Percentiles rank a stretch among this genome's conserved stretches.
Conservation (phyloP, 2,797 vertebrate species). For the Australoheros facetus region DNA sequence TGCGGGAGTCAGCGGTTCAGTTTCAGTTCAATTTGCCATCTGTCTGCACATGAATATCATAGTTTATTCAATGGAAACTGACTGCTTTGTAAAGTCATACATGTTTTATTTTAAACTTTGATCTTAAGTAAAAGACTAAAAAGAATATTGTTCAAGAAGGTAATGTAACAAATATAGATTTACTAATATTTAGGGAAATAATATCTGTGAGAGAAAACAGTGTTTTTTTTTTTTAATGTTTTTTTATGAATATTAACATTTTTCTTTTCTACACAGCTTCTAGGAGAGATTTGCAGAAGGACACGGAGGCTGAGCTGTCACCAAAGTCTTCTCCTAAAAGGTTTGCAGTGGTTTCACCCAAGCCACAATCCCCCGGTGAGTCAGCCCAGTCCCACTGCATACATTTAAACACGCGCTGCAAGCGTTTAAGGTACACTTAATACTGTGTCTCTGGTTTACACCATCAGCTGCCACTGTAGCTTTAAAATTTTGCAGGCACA, state of each 20-base stretch:
- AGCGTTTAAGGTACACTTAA: background rate
- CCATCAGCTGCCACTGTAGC: slow-evolving; percentile 14
- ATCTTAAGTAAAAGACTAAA: background rate
- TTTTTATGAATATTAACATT: background rate
- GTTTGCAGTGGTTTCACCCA: slow-evolving; percentile 82
- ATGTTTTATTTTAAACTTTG: background rate
- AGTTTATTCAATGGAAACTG: background rate
- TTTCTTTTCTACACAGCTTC: slow-evolving; percentile 71
- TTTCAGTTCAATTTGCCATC: background rate
- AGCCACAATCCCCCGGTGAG: slow-evolving; percentile 91
- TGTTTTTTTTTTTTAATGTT: background rate
- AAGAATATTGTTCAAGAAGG: background rate
- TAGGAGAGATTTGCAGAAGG: slow-evolving; percentile 88
- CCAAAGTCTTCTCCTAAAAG: slow-evolving; percentile 87
- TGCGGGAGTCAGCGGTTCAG: no score
- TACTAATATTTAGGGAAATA: background rate
- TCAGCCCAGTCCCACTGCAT: background rate
- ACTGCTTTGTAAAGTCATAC: background rate
- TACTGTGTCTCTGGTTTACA: background rate
- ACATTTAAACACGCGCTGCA: background rate
- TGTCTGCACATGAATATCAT: background rate
- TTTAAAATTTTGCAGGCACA: slow-evolving; percentile 22
- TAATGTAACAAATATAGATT: background rate
- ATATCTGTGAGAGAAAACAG: background rate
- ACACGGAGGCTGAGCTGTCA: slow-evolving; percentile 76